A percentile compares a stretch with the other conserved stretches of the same genome.
These are phyloP conservation scores for Tinea trinotella DNA, from an alignment of 2,888 invertebrate genomes.

Conservation along the genomic window DNA sequence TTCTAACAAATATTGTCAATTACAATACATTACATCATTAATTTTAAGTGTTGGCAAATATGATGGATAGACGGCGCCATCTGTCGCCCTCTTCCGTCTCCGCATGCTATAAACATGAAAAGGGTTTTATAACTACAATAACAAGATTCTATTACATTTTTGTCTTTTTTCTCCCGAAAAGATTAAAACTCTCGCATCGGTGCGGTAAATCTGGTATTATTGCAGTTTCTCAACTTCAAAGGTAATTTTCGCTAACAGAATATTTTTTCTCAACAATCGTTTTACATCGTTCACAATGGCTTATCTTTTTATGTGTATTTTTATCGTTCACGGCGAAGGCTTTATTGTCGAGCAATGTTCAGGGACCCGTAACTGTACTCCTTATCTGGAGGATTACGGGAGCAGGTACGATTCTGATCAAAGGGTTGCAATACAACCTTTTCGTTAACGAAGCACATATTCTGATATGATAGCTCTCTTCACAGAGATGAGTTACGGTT, in stretches of 20 bases:
- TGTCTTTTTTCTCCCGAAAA: background rate
- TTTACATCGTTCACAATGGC: constrained; percentile 21
- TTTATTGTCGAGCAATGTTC: constrained; percentile 30
- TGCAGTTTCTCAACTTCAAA: constrained; percentile 18
- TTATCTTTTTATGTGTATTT: constrained; percentile 28
- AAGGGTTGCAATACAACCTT: constrained; percentile 43
- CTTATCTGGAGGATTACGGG: constrained; percentile 39
- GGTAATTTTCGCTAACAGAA: constrained; percentile 17
- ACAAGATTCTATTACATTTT: background rate
- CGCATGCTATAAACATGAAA: background rate
- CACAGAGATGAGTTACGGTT: constrained; percentile 41
- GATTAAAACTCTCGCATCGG: background rate
- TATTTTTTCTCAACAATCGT: constrained; percentile 13
- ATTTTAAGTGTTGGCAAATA: background rate
- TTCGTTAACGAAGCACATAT: constrained; percentile 36
- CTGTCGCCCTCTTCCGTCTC: background rate
- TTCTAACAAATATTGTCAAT: background rate
- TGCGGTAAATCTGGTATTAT: constrained; percentile 19
- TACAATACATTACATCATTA: background rate
- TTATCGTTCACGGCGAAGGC: constrained; percentile 27
- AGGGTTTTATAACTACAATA: constrained; percentile 1
- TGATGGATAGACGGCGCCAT: background rate
- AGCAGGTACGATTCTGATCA: constrained; percentile 31
- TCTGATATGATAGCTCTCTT: constrained; percentile 41
- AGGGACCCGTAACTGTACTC: constrained; percentile 33